phyloP scores from a whole-genome alignment of 2,113 vertebrate species.

The Eretmochelys imbricata region DNA sequence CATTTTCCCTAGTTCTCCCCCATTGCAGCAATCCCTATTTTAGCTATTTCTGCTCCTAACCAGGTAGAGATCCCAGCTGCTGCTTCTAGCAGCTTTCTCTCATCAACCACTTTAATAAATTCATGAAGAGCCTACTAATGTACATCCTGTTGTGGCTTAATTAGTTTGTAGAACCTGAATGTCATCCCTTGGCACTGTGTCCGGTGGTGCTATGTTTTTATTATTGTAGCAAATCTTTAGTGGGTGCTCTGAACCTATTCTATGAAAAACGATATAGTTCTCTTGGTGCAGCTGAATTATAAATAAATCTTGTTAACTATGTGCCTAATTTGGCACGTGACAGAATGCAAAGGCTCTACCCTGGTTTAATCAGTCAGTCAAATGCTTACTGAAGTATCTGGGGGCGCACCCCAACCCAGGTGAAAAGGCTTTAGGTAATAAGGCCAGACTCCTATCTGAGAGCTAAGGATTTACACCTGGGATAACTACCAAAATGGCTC shows the following conservation, averaged over 20 bases:
- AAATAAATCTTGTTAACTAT: neutral
- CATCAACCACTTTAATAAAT: neutral
- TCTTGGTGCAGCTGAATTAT: neutral
- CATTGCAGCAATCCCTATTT: neutral
- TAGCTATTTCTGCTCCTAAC: neutral
- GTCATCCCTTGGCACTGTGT: neutral
- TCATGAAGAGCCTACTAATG: neutral
- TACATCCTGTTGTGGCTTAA: neutral
- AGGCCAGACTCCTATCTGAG: neutral
- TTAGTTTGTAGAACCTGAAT: neutral
- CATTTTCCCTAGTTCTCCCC: no score
- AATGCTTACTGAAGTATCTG: fast-evolving
- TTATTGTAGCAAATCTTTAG: neutral
- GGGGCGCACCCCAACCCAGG: fast-evolving
- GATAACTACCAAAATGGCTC: fast-evolving
- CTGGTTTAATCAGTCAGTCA: neutral
- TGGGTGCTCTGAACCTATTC: neutral
- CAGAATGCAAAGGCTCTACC: neutral
- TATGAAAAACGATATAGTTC: neutral
- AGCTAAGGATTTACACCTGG: neutral
- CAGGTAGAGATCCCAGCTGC: neutral
- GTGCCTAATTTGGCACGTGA: neutral
- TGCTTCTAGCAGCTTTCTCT: neutral
- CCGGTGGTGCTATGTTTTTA: neutral
- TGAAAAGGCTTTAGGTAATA: fast-evolving